phyloP scores from a whole-genome alignment of 2,888 invertebrate genomes.

The Diaperis boleti region DNA sequence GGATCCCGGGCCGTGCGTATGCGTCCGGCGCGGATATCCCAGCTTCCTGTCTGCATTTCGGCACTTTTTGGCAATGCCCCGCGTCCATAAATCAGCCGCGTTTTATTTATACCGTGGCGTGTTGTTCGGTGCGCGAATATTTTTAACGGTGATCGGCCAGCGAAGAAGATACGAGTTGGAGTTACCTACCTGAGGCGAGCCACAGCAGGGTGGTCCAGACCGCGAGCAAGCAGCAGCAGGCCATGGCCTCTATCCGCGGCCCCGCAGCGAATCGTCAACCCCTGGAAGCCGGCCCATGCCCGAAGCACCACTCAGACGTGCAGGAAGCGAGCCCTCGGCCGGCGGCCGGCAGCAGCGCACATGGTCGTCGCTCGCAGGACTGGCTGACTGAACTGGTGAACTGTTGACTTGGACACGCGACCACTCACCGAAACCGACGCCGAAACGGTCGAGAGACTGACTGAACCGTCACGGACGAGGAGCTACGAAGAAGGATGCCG shows the following conservation, averaged over 20 bases:
- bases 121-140: slow-evolving; percentile 6
- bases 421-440: slow-evolving; percentile 39
- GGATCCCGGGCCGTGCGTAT: too few relatives aligned
- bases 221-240: slow-evolving; percentile 61
- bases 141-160: slow-evolving; percentile 15
- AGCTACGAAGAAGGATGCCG: slow-evolving; percentile 33
- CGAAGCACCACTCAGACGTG: slow-evolving; percentile 38
- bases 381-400: too few relatives aligned
- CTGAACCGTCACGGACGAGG: slow-evolving; percentile 26
- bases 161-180: slow-evolving; percentile 5
- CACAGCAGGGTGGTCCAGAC: slow-evolving; percentile 66
- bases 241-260: slow-evolving; percentile 63
- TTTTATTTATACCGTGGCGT: slow-evolving; percentile 34
- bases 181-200: slow-evolving; percentile 64
- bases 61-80: slow-evolving; percentile 31
- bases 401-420: slow-evolving; percentile 28
- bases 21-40: slow-evolving; percentile 13
- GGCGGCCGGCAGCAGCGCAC: slow-evolving; percentile 50
- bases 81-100: slow-evolving; percentile 25
- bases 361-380: slow-evolving; percentile 50
- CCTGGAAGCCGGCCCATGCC: slow-evolving; percentile 65
- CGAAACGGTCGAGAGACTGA: slow-evolving; percentile 45
- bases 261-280: slow-evolving; percentile 69
- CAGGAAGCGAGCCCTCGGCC: slow-evolving; percentile 41
- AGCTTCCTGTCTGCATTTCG: slow-evolving; percentile 16